These are phyloP conservation scores for Aporophyla lueneburgensis DNA, from an alignment of 2,888 invertebrate genomes.

Conservation along the genomic window DNA sequence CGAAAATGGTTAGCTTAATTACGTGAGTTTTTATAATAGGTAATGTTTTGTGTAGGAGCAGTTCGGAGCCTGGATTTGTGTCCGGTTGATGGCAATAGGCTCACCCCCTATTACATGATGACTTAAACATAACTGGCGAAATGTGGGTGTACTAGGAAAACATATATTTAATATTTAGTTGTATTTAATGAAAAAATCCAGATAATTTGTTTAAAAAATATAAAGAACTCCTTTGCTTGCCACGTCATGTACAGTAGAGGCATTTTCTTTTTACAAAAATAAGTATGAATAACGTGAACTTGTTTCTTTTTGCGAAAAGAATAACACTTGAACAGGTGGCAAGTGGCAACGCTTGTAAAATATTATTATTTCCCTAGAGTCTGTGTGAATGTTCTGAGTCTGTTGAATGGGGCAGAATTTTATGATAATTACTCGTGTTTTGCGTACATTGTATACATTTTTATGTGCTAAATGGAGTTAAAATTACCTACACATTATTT, in stretches of 20 bases:
- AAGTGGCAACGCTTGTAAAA: neutral
- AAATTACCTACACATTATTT: neutral
- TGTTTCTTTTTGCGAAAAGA: neutral
- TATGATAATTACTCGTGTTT: neutral
- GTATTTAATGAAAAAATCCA: neutral
- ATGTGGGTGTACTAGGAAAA: too few relatives aligned
- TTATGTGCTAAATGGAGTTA: neutral
- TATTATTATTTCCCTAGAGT: neutral
- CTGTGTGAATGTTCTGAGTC: neutral
- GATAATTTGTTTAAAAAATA: neutral
- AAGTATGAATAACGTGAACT: neutral
- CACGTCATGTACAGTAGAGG: neutral
- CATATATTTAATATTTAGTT: too few relatives aligned
- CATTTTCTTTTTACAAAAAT: neutral
- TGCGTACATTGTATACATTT: neutral
- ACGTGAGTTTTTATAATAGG: neutral
- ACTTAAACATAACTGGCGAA: too few relatives aligned
- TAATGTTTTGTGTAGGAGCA: neutral
- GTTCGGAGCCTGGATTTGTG: too few relatives aligned
- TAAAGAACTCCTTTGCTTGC: neutral
- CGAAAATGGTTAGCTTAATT: neutral
- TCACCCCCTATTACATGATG: too few relatives aligned
- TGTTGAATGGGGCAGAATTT: neutral
- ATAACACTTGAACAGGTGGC: constrained; percentile 7
- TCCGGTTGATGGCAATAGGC: too few relatives aligned